Conservation (phyloP, 2,113 vertebrate genomes). For the Saccopteryx leptura region DNA sequence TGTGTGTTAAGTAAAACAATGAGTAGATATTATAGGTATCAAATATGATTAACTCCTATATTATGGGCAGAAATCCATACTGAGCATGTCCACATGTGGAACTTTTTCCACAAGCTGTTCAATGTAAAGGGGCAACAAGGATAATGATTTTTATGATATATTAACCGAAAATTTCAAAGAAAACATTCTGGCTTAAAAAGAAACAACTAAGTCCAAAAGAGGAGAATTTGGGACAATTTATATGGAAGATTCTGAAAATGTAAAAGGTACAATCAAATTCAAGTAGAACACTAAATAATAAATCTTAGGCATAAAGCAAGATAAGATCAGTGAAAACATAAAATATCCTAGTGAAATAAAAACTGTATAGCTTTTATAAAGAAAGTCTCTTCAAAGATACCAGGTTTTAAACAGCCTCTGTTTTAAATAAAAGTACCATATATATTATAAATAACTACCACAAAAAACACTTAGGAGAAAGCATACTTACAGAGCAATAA, state of each 20-base stretch:
- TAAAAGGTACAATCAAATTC: conserved; percentile 53
- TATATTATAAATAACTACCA: conserved; percentile 55
- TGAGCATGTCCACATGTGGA: conserved; percentile 10
- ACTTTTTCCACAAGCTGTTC: conserved; percentile 22
- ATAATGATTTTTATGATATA: conserved; percentile 44
- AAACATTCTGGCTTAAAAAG: conserved; percentile 41
- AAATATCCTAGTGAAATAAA: conserved; percentile 64
- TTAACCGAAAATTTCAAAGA: conserved; percentile 52
- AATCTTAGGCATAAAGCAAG: conserved; percentile 14
- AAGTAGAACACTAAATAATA: conserved; percentile 51
- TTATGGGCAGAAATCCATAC: conserved; percentile 15
- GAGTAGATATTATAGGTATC: neutral
- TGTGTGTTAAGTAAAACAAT: conserved; percentile 31
- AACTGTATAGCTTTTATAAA: conserved; percentile 54
- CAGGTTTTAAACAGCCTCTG: conserved; percentile 35
- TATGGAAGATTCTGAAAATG: conserved; percentile 25
- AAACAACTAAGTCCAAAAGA: conserved; percentile 50
- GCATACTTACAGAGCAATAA: conserved; percentile 96
- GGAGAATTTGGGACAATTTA: conserved; percentile 35
- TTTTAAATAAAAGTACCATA: conserved; percentile 58
- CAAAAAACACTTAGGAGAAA: conserved; percentile 72
- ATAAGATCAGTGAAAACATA: conserved; percentile 57
- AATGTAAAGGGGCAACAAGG: conserved; percentile 25
- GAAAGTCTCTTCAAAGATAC: conserved; percentile 34
- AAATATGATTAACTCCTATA: neutral